Conservation (phyloP, 2,113 vertebrate species). For the Hyaena hyaena region DNA sequence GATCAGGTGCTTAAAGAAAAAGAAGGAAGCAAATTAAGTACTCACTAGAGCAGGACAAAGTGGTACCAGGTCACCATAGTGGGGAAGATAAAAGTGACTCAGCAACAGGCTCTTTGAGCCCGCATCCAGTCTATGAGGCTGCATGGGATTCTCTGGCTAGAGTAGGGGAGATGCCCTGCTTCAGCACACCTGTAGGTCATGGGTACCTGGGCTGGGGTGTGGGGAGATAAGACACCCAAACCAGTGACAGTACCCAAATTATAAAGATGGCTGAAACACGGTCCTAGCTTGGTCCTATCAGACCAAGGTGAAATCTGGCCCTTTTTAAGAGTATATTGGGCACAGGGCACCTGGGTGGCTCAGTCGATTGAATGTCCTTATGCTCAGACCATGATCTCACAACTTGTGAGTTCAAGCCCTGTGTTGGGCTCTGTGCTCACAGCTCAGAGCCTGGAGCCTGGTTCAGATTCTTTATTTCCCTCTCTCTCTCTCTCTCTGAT, state of each 20-base stretch:
- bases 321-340: not conserved
- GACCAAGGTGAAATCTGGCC: not conserved
- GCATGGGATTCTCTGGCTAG: not conserved
- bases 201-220: not conserved
- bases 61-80: not conserved
- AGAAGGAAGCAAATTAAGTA: constrained; percentile 39
- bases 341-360: no score
- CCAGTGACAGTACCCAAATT: not conserved
- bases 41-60: not conserved
- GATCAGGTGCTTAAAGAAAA: constrained; percentile 9
- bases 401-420: no score
- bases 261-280: not conserved
- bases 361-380: no score
- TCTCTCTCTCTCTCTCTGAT: no score
- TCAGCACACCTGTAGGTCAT: not conserved
- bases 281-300: not conserved
- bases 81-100: not conserved
- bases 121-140: not conserved
- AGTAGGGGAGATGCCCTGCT: not conserved
- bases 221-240: not conserved
- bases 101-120: not conserved
- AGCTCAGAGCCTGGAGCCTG: no score
- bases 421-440: no score
- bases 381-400: no score
- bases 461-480: no score